These are phyloP conservation scores for Trachymyrmex septentrionalis DNA, from an alignment of 1,140 invertebrate genomes.

Conservation along the genomic window DNA sequence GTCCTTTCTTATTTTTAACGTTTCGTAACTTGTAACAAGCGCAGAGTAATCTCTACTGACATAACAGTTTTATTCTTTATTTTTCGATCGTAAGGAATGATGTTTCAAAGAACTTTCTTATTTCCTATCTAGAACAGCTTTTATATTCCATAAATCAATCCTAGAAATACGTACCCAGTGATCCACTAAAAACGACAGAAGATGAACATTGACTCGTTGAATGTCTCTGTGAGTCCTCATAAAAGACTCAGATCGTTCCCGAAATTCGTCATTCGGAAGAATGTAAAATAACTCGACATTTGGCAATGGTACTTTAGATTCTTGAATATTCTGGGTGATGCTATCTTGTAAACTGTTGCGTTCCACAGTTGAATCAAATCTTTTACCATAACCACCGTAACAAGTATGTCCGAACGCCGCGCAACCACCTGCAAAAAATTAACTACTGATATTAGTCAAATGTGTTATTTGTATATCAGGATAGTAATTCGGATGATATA, in stretches of 20 bases:
- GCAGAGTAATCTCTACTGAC: background rate
- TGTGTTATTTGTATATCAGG: background rate
- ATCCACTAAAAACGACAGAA: conserved; percentile 79
- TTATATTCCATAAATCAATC: background rate
- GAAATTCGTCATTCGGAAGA: conserved; percentile 78
- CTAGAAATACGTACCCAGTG: conserved; percentile 79
- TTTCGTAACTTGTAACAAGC: background rate
- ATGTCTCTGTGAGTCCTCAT: conserved; percentile 78
- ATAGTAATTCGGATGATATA: background rate
- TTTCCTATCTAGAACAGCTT: background rate
- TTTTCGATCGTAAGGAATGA: background rate
- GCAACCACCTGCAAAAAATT: conserved; percentile 86
- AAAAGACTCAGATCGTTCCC: conserved; percentile 80
- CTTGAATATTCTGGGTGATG: background rate
- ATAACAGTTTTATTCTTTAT: background rate
- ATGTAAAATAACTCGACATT: conserved; percentile 49
- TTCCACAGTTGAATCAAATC: conserved; percentile 84
- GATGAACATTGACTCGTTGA: conserved; percentile 84
- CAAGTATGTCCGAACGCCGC: conserved; percentile 90
- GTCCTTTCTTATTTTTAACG: background rate
- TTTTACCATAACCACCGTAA: conserved; percentile 89
- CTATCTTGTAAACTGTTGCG: conserved; percentile 43
- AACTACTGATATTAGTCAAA: background rate
- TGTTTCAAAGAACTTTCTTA: background rate
- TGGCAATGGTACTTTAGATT: conserved; percentile 42